A percentile compares a stretch with the other conserved stretches of the same genome.
phyloP scores from a whole-genome alignment of 2,888 invertebrate genomes.

The Tetheella fluctuosa region DNA sequence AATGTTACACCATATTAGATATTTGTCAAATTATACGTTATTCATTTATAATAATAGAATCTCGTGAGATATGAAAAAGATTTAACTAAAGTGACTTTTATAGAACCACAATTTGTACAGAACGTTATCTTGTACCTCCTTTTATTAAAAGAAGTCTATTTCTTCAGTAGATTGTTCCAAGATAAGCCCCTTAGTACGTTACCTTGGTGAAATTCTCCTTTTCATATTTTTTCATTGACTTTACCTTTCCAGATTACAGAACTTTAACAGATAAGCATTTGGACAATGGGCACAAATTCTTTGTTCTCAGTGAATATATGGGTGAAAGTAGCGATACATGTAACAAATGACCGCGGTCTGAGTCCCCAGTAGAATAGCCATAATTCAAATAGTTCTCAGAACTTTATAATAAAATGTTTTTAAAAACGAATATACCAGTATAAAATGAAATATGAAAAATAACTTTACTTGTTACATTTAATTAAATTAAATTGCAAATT shows the following conservation, averaged over 20 bases:
- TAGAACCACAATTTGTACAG: background rate
- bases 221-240: conserved; percentile 24
- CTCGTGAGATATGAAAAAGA: background rate
- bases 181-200: conserved; percentile 11
- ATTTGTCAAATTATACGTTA: too few relatives aligned
- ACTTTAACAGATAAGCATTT: conserved; percentile 38
- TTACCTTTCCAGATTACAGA: conserved; percentile 29
- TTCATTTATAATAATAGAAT: too few relatives aligned
- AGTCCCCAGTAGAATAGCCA: conserved; percentile 22
- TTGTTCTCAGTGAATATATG: conserved; percentile 53
- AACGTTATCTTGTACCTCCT: background rate
- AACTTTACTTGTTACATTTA: too few relatives aligned
- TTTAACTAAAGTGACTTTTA: background rate
- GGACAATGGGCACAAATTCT: conserved; percentile 55
- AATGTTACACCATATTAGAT: too few relatives aligned
- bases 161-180: background rate
- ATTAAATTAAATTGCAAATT: too few relatives aligned
- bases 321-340: conserved; percentile 59
- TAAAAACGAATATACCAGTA: too few relatives aligned
- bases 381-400: background rate
- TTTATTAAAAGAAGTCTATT: background rate
- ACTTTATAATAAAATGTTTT: background rate
- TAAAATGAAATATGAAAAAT: too few relatives aligned
- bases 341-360: conserved; percentile 52
- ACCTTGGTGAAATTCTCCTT: conserved; percentile 4